phyloP scores from a whole-genome alignment of 2,888 invertebrate genomes.

The Deilephila porcellus region DNA sequence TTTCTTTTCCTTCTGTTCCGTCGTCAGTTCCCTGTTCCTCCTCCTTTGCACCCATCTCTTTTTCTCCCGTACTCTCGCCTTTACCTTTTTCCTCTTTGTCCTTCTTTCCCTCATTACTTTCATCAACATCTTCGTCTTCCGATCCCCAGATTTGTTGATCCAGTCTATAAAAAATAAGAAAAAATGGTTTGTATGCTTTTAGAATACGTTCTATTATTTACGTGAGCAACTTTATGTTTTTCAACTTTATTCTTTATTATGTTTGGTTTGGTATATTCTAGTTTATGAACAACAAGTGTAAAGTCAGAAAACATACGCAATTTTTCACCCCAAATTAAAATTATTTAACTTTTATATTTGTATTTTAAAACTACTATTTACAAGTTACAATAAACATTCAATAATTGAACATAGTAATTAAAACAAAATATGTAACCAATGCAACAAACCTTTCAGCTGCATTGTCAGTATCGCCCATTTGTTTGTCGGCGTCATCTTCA shows the following conservation, averaged over 20 bases:
- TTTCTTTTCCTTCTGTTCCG: conserved; percentile 82
- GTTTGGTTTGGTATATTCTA: too few species aligned
- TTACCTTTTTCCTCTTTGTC: conserved; percentile 86
- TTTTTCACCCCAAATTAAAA: too few species aligned
- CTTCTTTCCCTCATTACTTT: conserved; percentile 77
- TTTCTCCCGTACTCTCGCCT: conserved; percentile 87
- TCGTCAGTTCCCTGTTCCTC: conserved; percentile 84
- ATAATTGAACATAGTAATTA: neutral
- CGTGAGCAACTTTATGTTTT: too few species aligned
- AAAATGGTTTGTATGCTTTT: too few species aligned
- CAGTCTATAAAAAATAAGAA: conserved; percentile 61
- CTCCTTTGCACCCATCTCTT: conserved; percentile 90
- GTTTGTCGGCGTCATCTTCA: conserved; percentile 94
- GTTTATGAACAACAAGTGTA: too few species aligned
- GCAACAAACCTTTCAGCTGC: conserved; percentile 89
- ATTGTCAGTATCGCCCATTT: conserved; percentile 97
- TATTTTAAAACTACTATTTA: too few species aligned
- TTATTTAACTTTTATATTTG: too few species aligned
- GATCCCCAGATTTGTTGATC: conserved; percentile 94
- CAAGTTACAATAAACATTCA: neutral
- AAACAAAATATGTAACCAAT: neutral
- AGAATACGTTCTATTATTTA: too few species aligned
- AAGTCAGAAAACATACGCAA: too few species aligned
- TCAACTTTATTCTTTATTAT: too few species aligned
- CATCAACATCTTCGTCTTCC: conserved; percentile 89